Evolutionary conservation across 2,797 vertebrate species (phyloP).

Genomic region (Rousettus madagascariensis): DNA sequence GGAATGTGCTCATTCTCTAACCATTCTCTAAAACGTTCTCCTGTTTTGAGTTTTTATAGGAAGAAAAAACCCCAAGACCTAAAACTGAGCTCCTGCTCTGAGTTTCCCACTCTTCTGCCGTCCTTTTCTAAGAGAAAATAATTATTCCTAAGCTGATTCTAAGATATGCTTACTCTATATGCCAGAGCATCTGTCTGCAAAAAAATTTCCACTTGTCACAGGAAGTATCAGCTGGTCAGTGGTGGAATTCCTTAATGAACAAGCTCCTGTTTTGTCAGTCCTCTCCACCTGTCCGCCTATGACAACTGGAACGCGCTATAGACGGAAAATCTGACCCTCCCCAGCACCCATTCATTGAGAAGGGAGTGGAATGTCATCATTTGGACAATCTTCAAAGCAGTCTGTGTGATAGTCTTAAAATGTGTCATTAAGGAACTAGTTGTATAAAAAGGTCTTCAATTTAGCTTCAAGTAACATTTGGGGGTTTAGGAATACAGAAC

Average conservation of each 20-base stretch:
- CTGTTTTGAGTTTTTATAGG: conserved; percentile 21
- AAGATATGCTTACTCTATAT: background rate
- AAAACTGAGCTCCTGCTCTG: background rate
- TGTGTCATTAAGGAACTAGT: background rate
- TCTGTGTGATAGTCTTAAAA: background rate
- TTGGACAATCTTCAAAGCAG: conserved; percentile 5
- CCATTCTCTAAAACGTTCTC: background rate
- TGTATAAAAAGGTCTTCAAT: conserved; percentile 11
- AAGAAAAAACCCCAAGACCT: background rate
- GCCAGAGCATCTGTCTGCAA: conserved; percentile 67
- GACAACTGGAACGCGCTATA: conserved; percentile 59
- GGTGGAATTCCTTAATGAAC: conserved; percentile 60
- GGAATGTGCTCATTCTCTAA: conserved; percentile 7
- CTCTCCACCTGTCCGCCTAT: background rate
- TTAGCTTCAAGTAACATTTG: background rate
- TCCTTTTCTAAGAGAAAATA: conserved; percentile 44
- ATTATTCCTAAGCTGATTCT: background rate
- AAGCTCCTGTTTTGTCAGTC: conserved; percentile 35
- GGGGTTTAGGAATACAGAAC: background rate
- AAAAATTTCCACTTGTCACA: conserved; percentile 68
- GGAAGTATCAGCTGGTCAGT: conserved; percentile 66
- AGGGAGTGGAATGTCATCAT: conserved; percentile 16
- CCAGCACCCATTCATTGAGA: background rate
- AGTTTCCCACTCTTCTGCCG: background rate
- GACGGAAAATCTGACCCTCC: conserved; percentile 31